phyloP scores from a whole-genome alignment of 2,888 invertebrate species.

The Agonum fuliginosum region DNA sequence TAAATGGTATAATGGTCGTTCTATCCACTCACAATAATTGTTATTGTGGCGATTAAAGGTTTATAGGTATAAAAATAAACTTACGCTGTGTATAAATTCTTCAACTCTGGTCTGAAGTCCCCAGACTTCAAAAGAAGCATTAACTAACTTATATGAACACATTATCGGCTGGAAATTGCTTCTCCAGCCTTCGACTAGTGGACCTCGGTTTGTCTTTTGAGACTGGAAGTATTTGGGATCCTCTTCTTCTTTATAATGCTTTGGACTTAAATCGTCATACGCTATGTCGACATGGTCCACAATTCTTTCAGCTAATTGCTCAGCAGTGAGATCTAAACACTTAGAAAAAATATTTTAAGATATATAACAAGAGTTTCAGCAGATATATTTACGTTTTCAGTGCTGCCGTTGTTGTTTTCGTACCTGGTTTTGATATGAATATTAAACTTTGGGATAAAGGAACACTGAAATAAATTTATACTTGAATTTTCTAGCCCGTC shows the following conservation, averaged over 20 bases:
- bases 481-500: slow-evolving; percentile 49
- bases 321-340: slow-evolving; percentile 84
- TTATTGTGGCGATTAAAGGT: slow-evolving; percentile 58
- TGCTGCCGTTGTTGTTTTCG: slow-evolving; percentile 90
- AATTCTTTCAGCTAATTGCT: slow-evolving; percentile 82
- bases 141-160: slow-evolving; percentile 94
- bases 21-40: no score
- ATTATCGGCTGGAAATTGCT: slow-evolving; percentile 85
- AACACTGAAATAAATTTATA: slow-evolving; percentile 82
- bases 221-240: slow-evolving; percentile 91
- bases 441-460: slow-evolving; percentile 89
- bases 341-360: slow-evolving; percentile 68
- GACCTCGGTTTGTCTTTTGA: slow-evolving; percentile 87
- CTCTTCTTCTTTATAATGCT: slow-evolving; percentile 93
- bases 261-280: slow-evolving; percentile 88
- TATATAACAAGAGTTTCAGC: slow-evolving; percentile 38
- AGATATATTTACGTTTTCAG: slow-evolving; percentile 86
- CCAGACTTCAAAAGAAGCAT: slow-evolving; percentile 93
- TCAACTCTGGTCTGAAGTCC: slow-evolving; percentile 92
- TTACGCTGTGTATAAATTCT: slow-evolving; percentile 89
- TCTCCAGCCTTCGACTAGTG: slow-evolving; percentile 89
- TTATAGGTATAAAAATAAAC: no score
- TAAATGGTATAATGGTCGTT: no score
- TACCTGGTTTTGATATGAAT: slow-evolving; percentile 92
- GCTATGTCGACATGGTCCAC: slow-evolving; percentile 92